Evolutionary conservation across 2,797 vertebrate genomes (phyloP).

Genomic region (Euphonia xanthogaster): DNA sequence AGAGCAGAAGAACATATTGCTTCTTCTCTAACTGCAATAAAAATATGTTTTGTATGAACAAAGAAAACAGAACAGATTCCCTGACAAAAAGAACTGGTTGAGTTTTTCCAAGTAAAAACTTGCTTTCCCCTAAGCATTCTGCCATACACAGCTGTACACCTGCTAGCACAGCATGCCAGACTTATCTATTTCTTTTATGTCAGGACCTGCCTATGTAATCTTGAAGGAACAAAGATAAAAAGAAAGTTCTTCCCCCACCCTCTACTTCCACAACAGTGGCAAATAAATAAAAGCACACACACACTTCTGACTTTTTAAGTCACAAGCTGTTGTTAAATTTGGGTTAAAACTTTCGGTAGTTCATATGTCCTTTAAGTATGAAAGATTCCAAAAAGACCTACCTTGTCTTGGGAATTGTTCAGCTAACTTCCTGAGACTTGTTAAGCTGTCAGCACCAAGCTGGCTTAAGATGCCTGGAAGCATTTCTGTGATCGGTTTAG

Average conservation of each 20-base stretch:
- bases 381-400: slow-evolving; percentile 57
- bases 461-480: slow-evolving; percentile 98
- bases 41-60: background rate
- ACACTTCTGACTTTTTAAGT: background rate
- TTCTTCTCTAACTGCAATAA: background rate
- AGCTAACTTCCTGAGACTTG: slow-evolving; percentile 95
- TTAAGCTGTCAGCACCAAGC: slow-evolving; percentile 96
- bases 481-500: slow-evolving; percentile 98
- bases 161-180: background rate
- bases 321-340: background rate
- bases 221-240: background rate
- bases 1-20: background rate
- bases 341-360: background rate
- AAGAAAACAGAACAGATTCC: background rate
- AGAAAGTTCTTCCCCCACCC: background rate
- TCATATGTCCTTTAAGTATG: accelerated
- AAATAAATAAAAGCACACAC: background rate
- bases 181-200: background rate
- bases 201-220: background rate
- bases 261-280: background rate
- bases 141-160: background rate
- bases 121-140: background rate
- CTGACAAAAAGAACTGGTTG: background rate
- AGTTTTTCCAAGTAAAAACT: background rate
- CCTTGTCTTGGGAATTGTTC: slow-evolving; percentile 97